phyloP scores from a whole-genome alignment of 2,113 vertebrate species.

The Hippocampus abdominalis region DNA sequence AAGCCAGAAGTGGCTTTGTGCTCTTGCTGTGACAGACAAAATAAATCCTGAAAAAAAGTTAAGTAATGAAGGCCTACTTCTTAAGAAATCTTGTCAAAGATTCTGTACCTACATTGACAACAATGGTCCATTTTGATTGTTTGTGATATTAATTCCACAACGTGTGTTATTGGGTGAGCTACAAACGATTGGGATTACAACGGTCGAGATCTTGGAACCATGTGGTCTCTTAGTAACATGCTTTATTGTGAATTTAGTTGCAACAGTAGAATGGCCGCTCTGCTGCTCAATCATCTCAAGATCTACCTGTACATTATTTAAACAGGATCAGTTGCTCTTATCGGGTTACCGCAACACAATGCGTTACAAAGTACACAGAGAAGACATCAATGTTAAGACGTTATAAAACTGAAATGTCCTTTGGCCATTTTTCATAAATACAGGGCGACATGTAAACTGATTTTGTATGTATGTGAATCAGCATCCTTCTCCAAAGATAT shows the following conservation, averaged over 20 bases:
- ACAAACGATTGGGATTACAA: too few relatives aligned
- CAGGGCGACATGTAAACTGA: not conserved
- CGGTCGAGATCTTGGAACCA: not conserved
- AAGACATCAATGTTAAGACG: not conserved
- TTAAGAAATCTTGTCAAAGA: too few relatives aligned
- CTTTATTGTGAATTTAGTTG: not conserved
- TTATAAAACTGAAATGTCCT: not conserved
- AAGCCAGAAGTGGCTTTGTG: too few relatives aligned
- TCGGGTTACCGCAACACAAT: slow-evolving; percentile 28
- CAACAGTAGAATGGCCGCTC: not conserved
- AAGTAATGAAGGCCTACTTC: too few relatives aligned
- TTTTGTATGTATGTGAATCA: not conserved
- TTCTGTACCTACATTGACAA: too few relatives aligned
- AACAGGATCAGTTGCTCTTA: slow-evolving; percentile 34
- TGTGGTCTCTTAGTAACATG: too few relatives aligned
- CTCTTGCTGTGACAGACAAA: too few relatives aligned
- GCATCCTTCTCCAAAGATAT: slow-evolving; percentile 1
- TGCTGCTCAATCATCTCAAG: slow-evolving; percentile 34
- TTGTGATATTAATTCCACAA: too few relatives aligned
- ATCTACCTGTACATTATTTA: slow-evolving; percentile 58
- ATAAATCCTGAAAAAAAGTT: too few relatives aligned
- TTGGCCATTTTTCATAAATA: not conserved
- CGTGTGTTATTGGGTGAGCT: too few relatives aligned
- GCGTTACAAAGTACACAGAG: slow-evolving; percentile 2
- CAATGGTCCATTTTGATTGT: too few relatives aligned